A percentile compares a stretch with the other conserved stretches of the same genome.
These are phyloP conservation scores for Trogon surrucura DNA, from an alignment of 2,113 vertebrate genomes.

Conservation along the genomic window DNA sequence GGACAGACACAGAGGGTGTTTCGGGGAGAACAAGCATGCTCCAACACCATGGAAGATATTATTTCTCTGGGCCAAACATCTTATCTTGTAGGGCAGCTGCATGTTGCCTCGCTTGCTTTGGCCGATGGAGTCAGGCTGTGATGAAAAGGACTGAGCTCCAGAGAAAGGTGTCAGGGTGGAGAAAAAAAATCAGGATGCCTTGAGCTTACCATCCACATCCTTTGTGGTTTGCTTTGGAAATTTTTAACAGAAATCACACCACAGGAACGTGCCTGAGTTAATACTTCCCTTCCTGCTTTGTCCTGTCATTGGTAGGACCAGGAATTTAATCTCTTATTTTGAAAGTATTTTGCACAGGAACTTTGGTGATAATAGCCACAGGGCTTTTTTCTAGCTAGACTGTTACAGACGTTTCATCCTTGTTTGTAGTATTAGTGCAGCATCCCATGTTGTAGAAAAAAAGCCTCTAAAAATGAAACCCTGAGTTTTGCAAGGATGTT, in stretches of 20 bases:
- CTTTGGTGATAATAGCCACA: background rate
- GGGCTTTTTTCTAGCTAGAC: background rate
- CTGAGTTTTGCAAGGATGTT: background rate
- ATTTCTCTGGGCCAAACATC: background rate
- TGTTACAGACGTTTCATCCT: background rate
- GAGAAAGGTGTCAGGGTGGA: background rate
- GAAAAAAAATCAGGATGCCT: background rate
- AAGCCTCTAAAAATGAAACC: background rate
- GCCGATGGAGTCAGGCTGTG: background rate
- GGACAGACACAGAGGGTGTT: background rate
- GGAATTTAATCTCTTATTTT: background rate
- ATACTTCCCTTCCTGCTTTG: background rate
- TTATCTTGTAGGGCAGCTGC: background rate
- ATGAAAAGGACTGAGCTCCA: background rate
- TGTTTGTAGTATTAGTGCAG: background rate
- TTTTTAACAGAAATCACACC: background rate
- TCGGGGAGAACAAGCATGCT: background rate
- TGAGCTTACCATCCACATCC: background rate
- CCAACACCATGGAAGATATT: fast-evolving
- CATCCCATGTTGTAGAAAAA: background rate
- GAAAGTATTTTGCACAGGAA: background rate
- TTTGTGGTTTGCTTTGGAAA: background rate
- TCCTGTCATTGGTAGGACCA: background rate
- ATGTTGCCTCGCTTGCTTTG: background rate
- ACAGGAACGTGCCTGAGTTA: background rate